These are phyloP conservation scores for zebrafish (Danio rerio) DNA, from an alignment of 2,113 vertebrate genomes.

Conservation along the genomic window GRCz12tu NC_133195.1:17209501-17210000, in stretches of 20 bases:
- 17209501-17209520: conserved; percentile 11
- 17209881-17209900: background rate
- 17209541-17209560: conserved; percentile 34
- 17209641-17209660: conserved; percentile 3
- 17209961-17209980: too few species aligned
- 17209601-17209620: conserved; percentile 16
- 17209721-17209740: conserved; percentile 2
- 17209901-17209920: background rate
- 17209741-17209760: conserved; percentile 22
- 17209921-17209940: background rate
- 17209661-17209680: conserved; percentile 13
- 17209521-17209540: background rate
- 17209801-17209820: conserved; percentile 21
- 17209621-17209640: conserved; percentile 26
- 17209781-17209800: background rate
- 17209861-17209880: background rate
- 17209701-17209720: conserved; percentile 6
- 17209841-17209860: conserved; percentile 5
- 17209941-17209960: too few species aligned
- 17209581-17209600: background rate
- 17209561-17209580: conserved; percentile 14
- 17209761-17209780: conserved; percentile 9
- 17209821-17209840: background rate
- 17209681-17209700: conserved; percentile 30
- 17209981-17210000: too few species aligned